A percentile compares a stretch with the other conserved stretches of the same genome.
Evolutionary conservation across 2,888 invertebrate species (phyloP).

Genomic region (Xanthia togata): DNA sequence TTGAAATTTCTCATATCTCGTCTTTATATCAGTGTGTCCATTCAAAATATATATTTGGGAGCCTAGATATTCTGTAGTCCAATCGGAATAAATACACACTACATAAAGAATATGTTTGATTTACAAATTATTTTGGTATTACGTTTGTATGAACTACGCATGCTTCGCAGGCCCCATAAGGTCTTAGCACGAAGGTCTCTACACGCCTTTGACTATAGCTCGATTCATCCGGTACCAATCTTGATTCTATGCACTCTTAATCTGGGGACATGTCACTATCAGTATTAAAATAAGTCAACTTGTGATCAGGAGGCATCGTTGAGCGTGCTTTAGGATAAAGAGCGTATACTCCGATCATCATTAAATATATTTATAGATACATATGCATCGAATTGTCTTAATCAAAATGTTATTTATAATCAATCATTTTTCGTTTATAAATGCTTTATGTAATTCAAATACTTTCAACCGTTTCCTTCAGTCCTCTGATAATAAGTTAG

Average conservation of each 20-base stretch:
- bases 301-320: background rate
- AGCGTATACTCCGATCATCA: background rate
- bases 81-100: no score
- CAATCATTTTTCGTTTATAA: conserved; percentile 7
- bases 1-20: no score
- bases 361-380: conserved; percentile 24
- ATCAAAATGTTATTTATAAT: conserved; percentile 26
- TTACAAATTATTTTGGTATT: no score
- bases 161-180: no score
- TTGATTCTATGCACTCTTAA: conserved; percentile 1
- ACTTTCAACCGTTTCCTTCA: conserved; percentile 24
- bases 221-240: conserved; percentile 13
- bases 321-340: conserved; percentile 11
- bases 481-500: conserved; percentile 7
- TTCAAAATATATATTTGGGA: no score
- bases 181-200: conserved; percentile 8
- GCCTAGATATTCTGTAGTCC: no score
- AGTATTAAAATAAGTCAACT: background rate
- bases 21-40: no score
- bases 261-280: background rate
- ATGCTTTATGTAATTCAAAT: background rate
- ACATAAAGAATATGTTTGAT: no score
- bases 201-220: conserved; percentile 2
- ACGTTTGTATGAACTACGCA: no score
- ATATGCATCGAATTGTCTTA: conserved; percentile 50